Evolutionary conservation across 2,888 invertebrate genomes (phyloP), one percentile per base, ranked within the genome.

Genomic region (Stratiomys singularior): DNA sequence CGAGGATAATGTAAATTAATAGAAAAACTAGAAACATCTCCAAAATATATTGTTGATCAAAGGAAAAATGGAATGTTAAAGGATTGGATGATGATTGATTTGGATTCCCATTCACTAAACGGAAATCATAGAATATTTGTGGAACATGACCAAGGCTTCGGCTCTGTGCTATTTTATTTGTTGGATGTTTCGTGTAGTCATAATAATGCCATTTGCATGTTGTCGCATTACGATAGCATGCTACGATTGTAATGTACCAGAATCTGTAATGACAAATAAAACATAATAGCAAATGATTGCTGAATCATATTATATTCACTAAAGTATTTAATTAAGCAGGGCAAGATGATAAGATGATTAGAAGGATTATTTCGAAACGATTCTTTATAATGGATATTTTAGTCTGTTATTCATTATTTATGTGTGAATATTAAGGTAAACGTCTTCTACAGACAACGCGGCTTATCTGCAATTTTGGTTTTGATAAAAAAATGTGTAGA

Each of bases 91-190:
- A 91, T 78, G 95, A 94, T 82, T 92, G 90, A 85, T 95, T 95
- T 0, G 99, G 99, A 87, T 96, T 95, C 28, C 98, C 98, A 88
- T 99, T 99, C 7, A 98, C 98, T 67, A 99, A 90, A 94, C 96
- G 97, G 81, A 99, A 93, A 86, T 99, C 96, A 86, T 98, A 99
- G 74, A 93, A 88, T 15, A 96, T 56, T 23, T 46, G 77, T 74
- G 78, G 72, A 58, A 56, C 30, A 47, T 76, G 76, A 4, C 46
- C 74, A 15, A 78, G 77, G 5, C 58, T 47, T 18, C 78, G 80
- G 46, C 76, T 66, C 21, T 69, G 69, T 44, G 69, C 23, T 3
- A 47, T 69, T 46, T 69, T 69, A 21, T 76, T 77, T 37, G 82
- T 80, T n/a, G 30, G 76, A 47, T 80, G 27, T 77, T 80, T 80